Conservation (phyloP, 2,888 invertebrate genomes). For the Callinectes sapidus region DNA sequence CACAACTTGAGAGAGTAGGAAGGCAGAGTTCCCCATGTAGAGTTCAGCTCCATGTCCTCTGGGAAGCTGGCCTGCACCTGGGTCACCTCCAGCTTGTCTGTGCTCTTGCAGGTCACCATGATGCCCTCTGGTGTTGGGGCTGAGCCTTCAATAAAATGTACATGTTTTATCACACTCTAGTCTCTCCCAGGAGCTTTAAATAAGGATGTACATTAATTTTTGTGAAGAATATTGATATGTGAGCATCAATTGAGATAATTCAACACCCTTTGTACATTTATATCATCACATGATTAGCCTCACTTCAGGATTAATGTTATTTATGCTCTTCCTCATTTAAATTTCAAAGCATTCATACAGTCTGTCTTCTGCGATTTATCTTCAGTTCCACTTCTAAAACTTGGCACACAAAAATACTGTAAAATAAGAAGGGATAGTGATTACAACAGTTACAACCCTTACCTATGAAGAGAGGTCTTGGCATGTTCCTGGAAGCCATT, state of each 20-base stretch:
- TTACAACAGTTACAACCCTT: background rate
- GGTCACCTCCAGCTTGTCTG: slow-evolving; percentile 56
- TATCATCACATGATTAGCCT: background rate
- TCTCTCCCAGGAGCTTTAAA: no score
- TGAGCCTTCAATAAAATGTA: slow-evolving; percentile 27
- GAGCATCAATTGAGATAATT: no score
- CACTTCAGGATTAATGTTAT: background rate
- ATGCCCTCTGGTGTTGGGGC: slow-evolving; percentile 49
- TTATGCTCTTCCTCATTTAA: background rate
- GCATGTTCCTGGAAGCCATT: slow-evolving; percentile 49
- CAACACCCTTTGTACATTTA: background rate
- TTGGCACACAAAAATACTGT: background rate
- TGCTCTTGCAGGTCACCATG: slow-evolving; percentile 45
- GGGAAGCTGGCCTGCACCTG: slow-evolving; percentile 52
- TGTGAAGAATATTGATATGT: no score
- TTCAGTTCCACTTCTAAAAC: background rate
- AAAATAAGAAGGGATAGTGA: background rate
- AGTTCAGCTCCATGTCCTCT: slow-evolving; percentile 59
- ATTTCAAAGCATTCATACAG: background rate
- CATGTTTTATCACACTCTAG: background rate
- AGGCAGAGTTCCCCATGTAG: slow-evolving; percentile 61
- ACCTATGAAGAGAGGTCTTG: slow-evolving; percentile 57
- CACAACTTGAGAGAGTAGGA: slow-evolving; percentile 42
- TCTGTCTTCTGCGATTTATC: background rate
- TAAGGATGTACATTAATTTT: no score